A percentile compares a stretch with the other conserved stretches of the same genome.
These are phyloP conservation scores for Platorchestia sp. DNA, from an alignment of 1,140 invertebrate genomes.

Conservation along the genomic window DNA sequence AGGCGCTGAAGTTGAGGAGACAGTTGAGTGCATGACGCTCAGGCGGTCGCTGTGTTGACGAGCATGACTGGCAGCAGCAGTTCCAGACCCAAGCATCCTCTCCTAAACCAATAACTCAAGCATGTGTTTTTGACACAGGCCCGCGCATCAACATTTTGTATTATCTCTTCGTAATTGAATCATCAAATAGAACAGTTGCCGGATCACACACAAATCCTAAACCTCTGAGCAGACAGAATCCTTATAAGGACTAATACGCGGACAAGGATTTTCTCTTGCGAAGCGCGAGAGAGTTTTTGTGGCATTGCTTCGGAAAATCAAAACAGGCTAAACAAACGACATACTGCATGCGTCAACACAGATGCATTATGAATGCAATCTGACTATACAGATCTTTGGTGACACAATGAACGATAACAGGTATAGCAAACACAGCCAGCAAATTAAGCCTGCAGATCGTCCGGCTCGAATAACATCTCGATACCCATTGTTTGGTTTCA, in stretches of 20 bases:
- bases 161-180: neutral
- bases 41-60: neutral
- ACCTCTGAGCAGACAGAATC: neutral
- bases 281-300: neutral
- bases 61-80: neutral
- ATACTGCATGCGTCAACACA: neutral
- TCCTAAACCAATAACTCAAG: neutral
- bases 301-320: neutral
- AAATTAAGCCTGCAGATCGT: neutral
- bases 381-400: neutral
- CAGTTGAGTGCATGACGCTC: neutral
- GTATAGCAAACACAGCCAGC: neutral
- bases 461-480: neutral
- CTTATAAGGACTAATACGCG: neutral
- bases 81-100: neutral
- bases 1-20: neutral
- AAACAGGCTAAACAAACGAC: neutral
- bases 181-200: neutral
- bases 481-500: neutral
- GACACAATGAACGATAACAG: neutral
- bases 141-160: neutral
- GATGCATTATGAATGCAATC: neutral
- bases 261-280: neutral
- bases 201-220: neutral
- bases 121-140: neutral